These are phyloP conservation scores for Rhamphomyia laevipes DNA, from an alignment of 2,888 invertebrate genomes.

Conservation along the genomic window DNA sequence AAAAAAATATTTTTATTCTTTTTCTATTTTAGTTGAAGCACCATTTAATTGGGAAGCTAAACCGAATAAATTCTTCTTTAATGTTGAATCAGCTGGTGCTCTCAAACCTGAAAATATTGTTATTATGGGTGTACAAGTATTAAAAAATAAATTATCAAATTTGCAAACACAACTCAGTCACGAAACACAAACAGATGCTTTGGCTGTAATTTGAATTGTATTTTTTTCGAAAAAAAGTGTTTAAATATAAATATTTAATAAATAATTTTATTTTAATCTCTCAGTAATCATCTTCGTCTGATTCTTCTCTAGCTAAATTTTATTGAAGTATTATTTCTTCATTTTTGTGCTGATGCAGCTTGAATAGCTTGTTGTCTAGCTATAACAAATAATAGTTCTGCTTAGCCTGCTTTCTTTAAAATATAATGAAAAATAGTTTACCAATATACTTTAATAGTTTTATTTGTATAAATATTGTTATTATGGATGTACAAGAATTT, in stretches of 20 bases:
- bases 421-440: no score
- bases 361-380: constrained; percentile 75
- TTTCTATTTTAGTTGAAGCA: constrained; percentile 48
- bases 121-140: constrained; percentile 80
- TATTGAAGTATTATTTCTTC: constrained; percentile 28
- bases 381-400: constrained; percentile 69
- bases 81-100: constrained; percentile 92
- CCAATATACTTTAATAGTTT: neutral
- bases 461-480: constrained; percentile 68
- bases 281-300: constrained; percentile 31
- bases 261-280: no score
- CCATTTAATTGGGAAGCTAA: constrained; percentile 89
- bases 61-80: constrained; percentile 94
- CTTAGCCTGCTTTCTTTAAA: constrained; percentile 51
- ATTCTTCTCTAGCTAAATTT: constrained; percentile 26
- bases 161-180: constrained; percentile 86
- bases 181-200: constrained; percentile 73
- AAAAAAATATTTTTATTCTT: neutral
- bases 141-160: constrained; percentile 93
- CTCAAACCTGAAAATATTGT: constrained; percentile 95
- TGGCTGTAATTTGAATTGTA: constrained; percentile 42
- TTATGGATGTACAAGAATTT: constrained; percentile 84
- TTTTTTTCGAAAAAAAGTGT: neutral
- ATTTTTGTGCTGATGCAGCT: constrained; percentile 44
- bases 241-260: neutral